These are phyloP conservation scores for Mus spretus DNA, from an alignment of 2,797 vertebrate species.

Conservation along the genomic window DNA sequence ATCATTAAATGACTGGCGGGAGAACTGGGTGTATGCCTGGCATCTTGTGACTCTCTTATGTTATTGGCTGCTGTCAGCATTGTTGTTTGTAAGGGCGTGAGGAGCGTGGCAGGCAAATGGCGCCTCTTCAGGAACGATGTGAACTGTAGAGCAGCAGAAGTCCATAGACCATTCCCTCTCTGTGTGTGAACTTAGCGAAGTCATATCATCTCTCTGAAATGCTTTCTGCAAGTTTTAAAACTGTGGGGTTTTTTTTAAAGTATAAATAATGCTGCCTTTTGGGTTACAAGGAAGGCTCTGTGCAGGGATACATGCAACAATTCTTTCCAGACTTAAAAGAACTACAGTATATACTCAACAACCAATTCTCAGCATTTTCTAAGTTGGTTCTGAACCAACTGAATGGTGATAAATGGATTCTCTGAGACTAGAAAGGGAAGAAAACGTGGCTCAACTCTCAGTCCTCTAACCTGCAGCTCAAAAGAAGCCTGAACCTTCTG, in stretches of 20 bases:
- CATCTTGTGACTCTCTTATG: slow-evolving; percentile 3
- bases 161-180: background rate
- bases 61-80: background rate
- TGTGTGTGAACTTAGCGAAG: background rate
- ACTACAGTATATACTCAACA: background rate
- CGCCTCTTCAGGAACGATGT: background rate
- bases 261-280: background rate
- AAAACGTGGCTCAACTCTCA: slow-evolving; percentile 26
- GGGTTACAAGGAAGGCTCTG: background rate
- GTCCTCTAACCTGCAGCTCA: slow-evolving; percentile 19
- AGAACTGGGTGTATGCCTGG: background rate
- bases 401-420: slow-evolving; percentile 50
- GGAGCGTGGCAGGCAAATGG: background rate
- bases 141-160: background rate
- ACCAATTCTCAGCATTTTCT: slow-evolving; percentile 15
- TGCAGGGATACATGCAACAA: background rate
- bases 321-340: slow-evolving; percentile 17
- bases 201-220: background rate
- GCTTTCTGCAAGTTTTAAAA: slow-evolving; percentile 14
- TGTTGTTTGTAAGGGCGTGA: slow-evolving; percentile 23
- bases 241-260: background rate
- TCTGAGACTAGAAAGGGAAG: slow-evolving; percentile 42
- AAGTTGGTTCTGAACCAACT: background rate
- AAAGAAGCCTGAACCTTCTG: slow-evolving; percentile 13
- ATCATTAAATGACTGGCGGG: background rate